Conservation (phyloP, 2,888 invertebrate genomes). For the Heliconius charithonia region DNA sequence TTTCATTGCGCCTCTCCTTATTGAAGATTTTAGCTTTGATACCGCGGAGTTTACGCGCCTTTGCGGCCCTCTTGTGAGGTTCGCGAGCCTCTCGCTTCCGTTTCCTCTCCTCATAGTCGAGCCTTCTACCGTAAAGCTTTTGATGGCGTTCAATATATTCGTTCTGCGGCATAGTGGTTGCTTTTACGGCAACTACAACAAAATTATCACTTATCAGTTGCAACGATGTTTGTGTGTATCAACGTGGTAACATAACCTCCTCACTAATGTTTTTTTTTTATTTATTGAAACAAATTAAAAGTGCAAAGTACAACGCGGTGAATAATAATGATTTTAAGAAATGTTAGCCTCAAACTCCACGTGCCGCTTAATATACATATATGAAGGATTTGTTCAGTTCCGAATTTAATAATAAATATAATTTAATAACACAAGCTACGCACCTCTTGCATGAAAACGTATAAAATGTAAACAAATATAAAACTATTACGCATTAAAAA, state of each 20-base stretch:
- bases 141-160: slow-evolving; percentile 99
- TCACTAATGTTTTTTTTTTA: neutral
- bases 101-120: slow-evolving; percentile 98
- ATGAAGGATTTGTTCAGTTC: neutral
- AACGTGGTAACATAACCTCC: slow-evolving; percentile 40
- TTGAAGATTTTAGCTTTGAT: slow-evolving; percentile 99
- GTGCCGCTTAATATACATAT: slow-evolving; percentile 3
- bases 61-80: slow-evolving; percentile 95
- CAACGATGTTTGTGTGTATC: slow-evolving; percentile 41
- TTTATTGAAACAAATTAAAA: neutral
- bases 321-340: neutral
- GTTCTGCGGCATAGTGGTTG: slow-evolving; percentile 97
- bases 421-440: neutral
- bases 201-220: slow-evolving; percentile 69
- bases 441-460: slow-evolving; percentile 1
- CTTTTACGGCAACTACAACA: slow-evolving; percentile 83
- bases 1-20: slow-evolving; percentile 98
- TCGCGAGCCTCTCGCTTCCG: slow-evolving; percentile 97
- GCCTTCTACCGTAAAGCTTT: slow-evolving; percentile 96
- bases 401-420: neutral
- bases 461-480: slow-evolving; percentile 12
- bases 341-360: slow-evolving; percentile 23
- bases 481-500: slow-evolving; percentile 51
- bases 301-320: neutral
- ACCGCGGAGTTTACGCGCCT: slow-evolving; percentile 95